phyloP scores from a whole-genome alignment of 2,797 vertebrate genomes.

The Anas flavirostris region DNA sequence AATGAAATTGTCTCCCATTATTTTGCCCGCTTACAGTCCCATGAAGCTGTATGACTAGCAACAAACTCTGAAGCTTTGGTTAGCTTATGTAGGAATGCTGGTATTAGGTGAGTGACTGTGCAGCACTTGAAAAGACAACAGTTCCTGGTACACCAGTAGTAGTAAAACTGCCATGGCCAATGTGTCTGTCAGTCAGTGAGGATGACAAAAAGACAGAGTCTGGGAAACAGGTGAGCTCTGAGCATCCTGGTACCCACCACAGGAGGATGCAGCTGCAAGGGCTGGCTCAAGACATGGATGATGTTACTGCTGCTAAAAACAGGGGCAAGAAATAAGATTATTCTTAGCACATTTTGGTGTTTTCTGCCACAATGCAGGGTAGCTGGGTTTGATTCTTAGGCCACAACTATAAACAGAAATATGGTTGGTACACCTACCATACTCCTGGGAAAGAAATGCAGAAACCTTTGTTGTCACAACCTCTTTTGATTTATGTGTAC shows the following conservation, averaged over 20 bases:
- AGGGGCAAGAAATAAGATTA: background rate
- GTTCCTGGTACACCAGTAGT: background rate
- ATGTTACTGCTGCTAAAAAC: background rate
- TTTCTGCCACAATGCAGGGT: background rate
- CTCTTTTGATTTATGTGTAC: background rate
- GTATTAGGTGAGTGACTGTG: background rate
- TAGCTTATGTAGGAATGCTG: background rate
- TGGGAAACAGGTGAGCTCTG: background rate
- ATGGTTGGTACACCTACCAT: background rate
- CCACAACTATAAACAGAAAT: background rate
- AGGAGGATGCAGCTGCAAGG: background rate
- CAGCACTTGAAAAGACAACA: background rate
- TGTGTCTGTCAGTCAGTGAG: background rate
- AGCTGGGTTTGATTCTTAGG: background rate
- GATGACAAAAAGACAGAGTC: background rate
- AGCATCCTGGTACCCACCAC: background rate
- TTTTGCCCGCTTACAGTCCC: background rate
- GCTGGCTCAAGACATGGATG: background rate
- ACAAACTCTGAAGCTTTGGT: background rate
- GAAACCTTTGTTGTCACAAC: background rate
- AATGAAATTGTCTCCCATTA: background rate
- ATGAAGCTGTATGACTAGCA: background rate
- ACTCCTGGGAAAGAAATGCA: background rate
- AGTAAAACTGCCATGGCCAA: background rate
- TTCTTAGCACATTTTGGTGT: background rate